Conservation (phyloP, 1,140 invertebrate genomes). For the Asbolus verrucosus region DNA sequence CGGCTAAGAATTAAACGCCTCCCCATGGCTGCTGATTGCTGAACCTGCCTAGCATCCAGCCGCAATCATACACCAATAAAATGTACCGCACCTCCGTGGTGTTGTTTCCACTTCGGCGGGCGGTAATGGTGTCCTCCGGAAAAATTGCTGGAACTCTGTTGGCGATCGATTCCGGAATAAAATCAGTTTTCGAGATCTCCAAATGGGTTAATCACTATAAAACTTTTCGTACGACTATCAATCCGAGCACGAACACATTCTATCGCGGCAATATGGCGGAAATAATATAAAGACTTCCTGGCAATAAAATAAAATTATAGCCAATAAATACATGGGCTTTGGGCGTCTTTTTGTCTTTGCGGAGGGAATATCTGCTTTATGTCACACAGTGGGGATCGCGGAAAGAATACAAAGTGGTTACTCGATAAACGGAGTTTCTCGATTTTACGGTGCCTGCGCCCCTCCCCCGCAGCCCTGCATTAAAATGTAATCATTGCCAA, state of each 20-base stretch:
- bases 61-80: conserved; percentile 52
- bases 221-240: conserved; percentile 5
- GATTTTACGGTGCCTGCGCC: not conserved
- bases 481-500: not conserved
- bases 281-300: conserved; percentile 30
- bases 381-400: conserved; percentile 4
- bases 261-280: conserved; percentile 11
- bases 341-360: conserved; percentile 36
- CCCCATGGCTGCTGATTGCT: conserved; percentile 40
- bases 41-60: conserved; percentile 46
- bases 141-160: conserved; percentile 5
- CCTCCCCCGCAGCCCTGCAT: not conserved
- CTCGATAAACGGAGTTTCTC: not conserved
- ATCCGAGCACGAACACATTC: conserved; percentile 1
- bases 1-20: conserved; percentile 47
- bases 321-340: conserved; percentile 18
- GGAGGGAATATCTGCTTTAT: conserved; percentile 10
- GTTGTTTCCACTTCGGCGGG: not conserved
- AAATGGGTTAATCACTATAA: conserved; percentile 5
- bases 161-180: not conserved
- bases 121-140: conserved; percentile 22
- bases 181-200: not conserved
- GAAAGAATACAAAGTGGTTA: conserved; percentile 19
- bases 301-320: conserved; percentile 24
- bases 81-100: conserved; percentile 22